Percentiles rank a stretch among this genome's conserved stretches.
Conservation (phyloP, 2,113 vertebrate species). For the Tyto alba region DNA sequence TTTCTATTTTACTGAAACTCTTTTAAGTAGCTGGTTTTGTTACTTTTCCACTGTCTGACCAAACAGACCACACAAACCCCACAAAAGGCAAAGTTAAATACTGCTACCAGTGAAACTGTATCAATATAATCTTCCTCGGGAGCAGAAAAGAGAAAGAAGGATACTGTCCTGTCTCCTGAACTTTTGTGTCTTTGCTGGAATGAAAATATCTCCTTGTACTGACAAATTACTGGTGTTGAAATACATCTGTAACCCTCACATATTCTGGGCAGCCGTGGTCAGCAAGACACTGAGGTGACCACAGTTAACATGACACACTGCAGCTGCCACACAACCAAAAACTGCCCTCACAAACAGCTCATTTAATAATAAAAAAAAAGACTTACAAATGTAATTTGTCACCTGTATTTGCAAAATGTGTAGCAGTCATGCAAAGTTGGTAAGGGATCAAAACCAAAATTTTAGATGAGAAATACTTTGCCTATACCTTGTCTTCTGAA, state of each 20-base stretch:
- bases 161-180: background rate
- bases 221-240: background rate
- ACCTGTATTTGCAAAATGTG: background rate
- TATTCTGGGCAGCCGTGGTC: background rate
- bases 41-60: background rate
- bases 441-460: background rate
- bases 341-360: background rate
- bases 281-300: background rate
- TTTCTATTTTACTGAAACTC: background rate
- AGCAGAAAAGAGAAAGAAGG: background rate
- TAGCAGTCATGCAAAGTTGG: background rate
- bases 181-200: constrained; percentile 3
- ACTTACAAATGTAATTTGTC: background rate
- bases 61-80: background rate
- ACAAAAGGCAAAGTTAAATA: background rate
- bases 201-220: background rate
- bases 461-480: background rate
- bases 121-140: constrained; percentile 27
- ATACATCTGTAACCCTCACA: background rate
- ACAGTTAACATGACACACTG: background rate
- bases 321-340: background rate
- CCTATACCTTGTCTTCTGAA: background rate
- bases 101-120: background rate
- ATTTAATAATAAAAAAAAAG: background rate
- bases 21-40: background rate